Evolutionary conservation across 2,888 invertebrate genomes (phyloP).

Genomic region (Acleris literana): DNA sequence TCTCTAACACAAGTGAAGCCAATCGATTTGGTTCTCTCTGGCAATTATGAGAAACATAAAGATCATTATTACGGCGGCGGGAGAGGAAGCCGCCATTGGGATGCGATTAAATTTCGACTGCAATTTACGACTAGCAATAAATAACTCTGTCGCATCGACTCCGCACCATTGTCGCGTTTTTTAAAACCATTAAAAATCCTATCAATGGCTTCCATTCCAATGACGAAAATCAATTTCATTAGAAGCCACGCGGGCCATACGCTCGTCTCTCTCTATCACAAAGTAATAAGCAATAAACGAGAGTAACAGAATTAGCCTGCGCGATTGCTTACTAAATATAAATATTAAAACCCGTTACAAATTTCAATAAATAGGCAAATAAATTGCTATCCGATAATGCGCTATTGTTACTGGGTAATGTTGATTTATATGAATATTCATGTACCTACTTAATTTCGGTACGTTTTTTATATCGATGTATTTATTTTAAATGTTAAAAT

Average conservation of each 20-base stretch:
- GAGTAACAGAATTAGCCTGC: constrained; percentile 55
- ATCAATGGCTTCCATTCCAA: constrained; percentile 74
- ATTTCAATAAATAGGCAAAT: constrained; percentile 82
- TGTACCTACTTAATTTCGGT: constrained; percentile 62
- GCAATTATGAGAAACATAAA: constrained; percentile 67
- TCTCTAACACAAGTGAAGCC: neutral
- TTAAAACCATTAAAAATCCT: constrained; percentile 80
- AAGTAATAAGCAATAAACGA: constrained; percentile 47
- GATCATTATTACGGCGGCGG: constrained; percentile 59
- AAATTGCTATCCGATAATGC: constrained; percentile 78
- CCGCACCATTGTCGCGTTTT: constrained; percentile 77
- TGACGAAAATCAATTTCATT: constrained; percentile 70
- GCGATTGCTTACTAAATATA: constrained; percentile 55
- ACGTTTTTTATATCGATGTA: constrained; percentile 41
- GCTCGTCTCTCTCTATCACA: constrained; percentile 58
- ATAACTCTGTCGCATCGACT: constrained; percentile 70
- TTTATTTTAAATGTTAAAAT: constrained; percentile 42
- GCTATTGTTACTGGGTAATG: constrained; percentile 71
- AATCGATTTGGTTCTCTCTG: constrained; percentile 59
- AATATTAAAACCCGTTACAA: constrained; percentile 74
- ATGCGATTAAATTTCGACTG: constrained; percentile 76
- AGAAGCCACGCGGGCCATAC: constrained; percentile 51
- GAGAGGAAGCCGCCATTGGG: constrained; percentile 67
- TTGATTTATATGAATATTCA: constrained; percentile 84
- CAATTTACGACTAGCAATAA: constrained; percentile 79